These are phyloP conservation scores for Heliconius aoede DNA, from an alignment of 2,888 invertebrate genomes.

Conservation along the genomic window DNA sequence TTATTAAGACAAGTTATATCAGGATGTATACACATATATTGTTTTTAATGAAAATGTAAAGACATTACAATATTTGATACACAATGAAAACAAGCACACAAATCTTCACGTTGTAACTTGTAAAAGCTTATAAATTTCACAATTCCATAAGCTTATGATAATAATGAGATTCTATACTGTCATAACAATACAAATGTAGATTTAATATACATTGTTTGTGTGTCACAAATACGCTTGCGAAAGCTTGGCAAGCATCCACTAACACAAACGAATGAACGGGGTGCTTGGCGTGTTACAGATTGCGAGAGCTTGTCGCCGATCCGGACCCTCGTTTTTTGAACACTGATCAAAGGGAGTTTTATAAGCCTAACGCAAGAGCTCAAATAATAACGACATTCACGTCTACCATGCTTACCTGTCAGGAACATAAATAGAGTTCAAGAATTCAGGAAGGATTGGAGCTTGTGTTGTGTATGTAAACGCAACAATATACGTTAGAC, in stretches of 20 bases:
- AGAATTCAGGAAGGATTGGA: neutral
- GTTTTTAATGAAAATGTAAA: slow-evolving; percentile 1
- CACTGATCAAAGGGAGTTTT: neutral
- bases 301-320: neutral
- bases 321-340: neutral
- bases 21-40: neutral
- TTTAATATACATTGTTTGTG: slow-evolving; percentile 24
- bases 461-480: no score
- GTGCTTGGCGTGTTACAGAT: neutral
- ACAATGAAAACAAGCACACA: slow-evolving; percentile 20
- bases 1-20: slow-evolving; percentile 9
- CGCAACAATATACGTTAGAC: neutral
- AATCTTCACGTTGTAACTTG: slow-evolving; percentile 18
- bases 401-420: neutral
- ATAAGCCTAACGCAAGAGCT: neutral
- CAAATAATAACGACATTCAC: neutral
- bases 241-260: neutral
- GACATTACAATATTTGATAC: slow-evolving; percentile 21
- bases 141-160: slow-evolving; percentile 29
- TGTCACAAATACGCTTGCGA: neutral
- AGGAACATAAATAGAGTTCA: neutral
- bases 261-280: no score
- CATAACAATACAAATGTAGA: slow-evolving; percentile 25
- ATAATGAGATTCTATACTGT: slow-evolving; percentile 34
- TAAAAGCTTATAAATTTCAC: slow-evolving; percentile 31